Evolutionary conservation across 2,113 vertebrate genomes (phyloP).

Genomic region (Pavo muticus): DNA sequence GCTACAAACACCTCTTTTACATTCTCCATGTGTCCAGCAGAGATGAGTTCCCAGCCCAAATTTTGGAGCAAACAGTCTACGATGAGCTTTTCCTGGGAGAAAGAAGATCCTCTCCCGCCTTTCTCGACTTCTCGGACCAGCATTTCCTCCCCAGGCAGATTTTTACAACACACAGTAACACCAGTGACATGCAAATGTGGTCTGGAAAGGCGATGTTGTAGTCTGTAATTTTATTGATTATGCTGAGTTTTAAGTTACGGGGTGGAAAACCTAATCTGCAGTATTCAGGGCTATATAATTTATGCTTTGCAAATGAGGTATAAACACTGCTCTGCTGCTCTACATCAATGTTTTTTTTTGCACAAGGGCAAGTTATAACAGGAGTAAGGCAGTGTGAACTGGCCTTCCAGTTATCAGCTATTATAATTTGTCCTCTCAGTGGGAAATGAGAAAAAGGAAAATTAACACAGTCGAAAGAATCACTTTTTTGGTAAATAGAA

Average conservation of each 20-base stretch:
- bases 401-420: slow-evolving; percentile 1
- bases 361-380: slow-evolving; percentile 27
- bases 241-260: slow-evolving; percentile 33
- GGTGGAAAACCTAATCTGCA: not conserved
- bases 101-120: not conserved
- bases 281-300: slow-evolving; percentile 6
- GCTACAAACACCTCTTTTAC: not conserved
- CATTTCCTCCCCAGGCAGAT: not conserved
- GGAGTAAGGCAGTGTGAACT: not conserved
- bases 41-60: not conserved
- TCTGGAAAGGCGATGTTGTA: not conserved
- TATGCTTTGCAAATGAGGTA: slow-evolving; percentile 31
- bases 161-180: not conserved
- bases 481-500: not conserved
- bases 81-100: not conserved
- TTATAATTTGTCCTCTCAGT: slow-evolving; percentile 24
- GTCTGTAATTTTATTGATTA: slow-evolving; percentile 44
- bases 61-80: not conserved
- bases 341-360: slow-evolving; percentile 6
- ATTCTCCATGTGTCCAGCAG: not conserved
- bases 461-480: not conserved
- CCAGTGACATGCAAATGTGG: not conserved
- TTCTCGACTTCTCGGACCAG: not conserved
- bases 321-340: slow-evolving; percentile 35
- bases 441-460: slow-evolving; percentile 17